A percentile compares a stretch with the other conserved stretches of the same genome.
Conservation (phyloP, 2,113 vertebrate genomes). For the Callionymus lyra region DNA sequence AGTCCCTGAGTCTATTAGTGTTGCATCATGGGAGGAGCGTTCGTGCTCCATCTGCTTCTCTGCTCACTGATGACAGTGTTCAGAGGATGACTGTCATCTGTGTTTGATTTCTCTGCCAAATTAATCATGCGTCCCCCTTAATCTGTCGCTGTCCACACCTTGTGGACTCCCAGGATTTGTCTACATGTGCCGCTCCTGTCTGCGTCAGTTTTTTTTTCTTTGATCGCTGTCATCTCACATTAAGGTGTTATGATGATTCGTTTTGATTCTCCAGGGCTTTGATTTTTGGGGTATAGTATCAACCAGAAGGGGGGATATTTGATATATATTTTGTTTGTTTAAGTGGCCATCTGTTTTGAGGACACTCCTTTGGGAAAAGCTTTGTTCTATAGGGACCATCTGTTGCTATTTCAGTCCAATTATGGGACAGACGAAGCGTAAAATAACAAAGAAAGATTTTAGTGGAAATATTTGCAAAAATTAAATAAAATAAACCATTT, state of each 20-base stretch:
- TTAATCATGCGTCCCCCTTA: slow-evolving; percentile 1
- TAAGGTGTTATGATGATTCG: slow-evolving; percentile 21
- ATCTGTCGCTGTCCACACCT: slow-evolving; percentile 4
- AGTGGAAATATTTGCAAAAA: slow-evolving; percentile 5
- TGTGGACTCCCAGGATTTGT: slow-evolving; percentile 7
- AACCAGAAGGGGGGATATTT: slow-evolving; percentile 19
- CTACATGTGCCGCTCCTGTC: slow-evolving; percentile 9
- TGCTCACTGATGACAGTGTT: no score
- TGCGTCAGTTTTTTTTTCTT: slow-evolving; percentile 31
- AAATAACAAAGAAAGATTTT: slow-evolving; percentile 17
- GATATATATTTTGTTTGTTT: slow-evolving; percentile 16
- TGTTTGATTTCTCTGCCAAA: slow-evolving; percentile 1
- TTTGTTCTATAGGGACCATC: slow-evolving; percentile 44
- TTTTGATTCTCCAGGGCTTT: slow-evolving; percentile 36
- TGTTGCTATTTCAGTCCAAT: slow-evolving; percentile 29
- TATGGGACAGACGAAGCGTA: slow-evolving; percentile 45
- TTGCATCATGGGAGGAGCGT: no score
- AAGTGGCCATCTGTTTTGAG: slow-evolving; percentile 54
- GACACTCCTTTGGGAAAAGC: slow-evolving; percentile 35
- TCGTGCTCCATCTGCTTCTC: no score
- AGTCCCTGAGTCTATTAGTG: no score
- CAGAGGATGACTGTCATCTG: no score
- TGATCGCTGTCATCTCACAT: slow-evolving; percentile 14
- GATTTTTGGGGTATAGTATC: neutral
- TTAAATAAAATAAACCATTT: neutral